Percentiles rank a stretch among this genome's conserved stretches.
These are phyloP conservation scores for Anas platyrhynchos DNA, from an alignment of 2,113 vertebrate species.

Conservation along the genomic window DNA sequence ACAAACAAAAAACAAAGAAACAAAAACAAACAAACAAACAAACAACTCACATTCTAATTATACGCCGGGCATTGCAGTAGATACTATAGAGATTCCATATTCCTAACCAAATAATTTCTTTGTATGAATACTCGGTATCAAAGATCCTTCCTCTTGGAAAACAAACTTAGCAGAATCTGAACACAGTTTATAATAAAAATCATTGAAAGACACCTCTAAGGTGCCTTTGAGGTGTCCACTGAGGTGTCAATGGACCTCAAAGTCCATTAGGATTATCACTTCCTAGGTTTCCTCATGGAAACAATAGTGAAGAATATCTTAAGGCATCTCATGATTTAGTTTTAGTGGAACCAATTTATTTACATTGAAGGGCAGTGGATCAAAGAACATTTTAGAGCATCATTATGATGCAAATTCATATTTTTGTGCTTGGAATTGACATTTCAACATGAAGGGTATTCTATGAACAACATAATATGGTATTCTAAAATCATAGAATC, in stretches of 20 bases:
- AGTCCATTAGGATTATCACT: background rate
- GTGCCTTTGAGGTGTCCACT: background rate
- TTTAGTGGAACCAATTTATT: background rate
- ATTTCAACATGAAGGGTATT: background rate
- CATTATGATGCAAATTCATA: constrained; percentile 33
- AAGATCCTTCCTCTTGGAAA: background rate
- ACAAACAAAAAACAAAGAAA: too few relatives aligned
- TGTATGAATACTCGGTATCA: background rate
- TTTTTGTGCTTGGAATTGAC: constrained; percentile 21
- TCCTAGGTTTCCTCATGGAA: background rate
- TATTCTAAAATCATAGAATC: background rate
- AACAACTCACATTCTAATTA: background rate
- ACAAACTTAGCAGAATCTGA: background rate
- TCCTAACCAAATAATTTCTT: background rate
- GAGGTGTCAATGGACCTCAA: background rate
- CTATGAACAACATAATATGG: background rate
- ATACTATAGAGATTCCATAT: background rate
- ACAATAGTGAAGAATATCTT: background rate
- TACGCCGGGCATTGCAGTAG: background rate
- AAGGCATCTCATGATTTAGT: background rate
- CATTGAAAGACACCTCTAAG: background rate
- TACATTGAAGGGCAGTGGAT: background rate
- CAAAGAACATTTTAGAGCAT: background rate
- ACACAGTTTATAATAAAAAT: background rate
- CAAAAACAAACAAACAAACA: background rate